Evolutionary conservation across 1,140 invertebrate genomes (phyloP).

Genomic region (Drosophila sproati): DNA sequence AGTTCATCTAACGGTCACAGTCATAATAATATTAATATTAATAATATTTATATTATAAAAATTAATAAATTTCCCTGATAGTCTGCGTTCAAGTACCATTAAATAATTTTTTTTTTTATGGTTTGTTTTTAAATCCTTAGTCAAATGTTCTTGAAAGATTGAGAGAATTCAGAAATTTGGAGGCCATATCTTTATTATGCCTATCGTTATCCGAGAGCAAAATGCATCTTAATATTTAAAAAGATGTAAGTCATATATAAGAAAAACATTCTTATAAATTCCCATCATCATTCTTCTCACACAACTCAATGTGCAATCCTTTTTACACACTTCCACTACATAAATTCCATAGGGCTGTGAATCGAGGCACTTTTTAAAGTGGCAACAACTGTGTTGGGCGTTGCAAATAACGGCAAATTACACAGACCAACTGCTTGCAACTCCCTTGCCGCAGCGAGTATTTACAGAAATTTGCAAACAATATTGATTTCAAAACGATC

Average conservation of each 20-base stretch:
- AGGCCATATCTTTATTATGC: no score
- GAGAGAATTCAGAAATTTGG: no score
- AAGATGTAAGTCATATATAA: not conserved
- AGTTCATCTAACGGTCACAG: no score
- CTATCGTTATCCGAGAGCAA: no score
- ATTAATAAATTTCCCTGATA: no score
- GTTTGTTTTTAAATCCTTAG: no score
- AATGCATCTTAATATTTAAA: not conserved
- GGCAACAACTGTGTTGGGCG: conserved; percentile 53
- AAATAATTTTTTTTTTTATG: no score
- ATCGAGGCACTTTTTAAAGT: conserved; percentile 37
- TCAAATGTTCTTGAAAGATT: no score
- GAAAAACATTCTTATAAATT: not conserved
- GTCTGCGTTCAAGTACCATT: no score
- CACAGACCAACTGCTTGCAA: conserved; percentile 70
- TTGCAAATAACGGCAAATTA: conserved; percentile 76
- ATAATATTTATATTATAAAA: no score
- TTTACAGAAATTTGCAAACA: conserved; percentile 80
- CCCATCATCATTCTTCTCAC: conserved; percentile 55
- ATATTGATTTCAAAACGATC: conserved; percentile 80
- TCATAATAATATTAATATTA: no score
- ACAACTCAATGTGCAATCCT: conserved; percentile 36
- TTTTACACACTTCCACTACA: conserved; percentile 66
- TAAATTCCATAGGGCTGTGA: conserved; percentile 45
- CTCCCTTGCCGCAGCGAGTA: conserved; percentile 23